These are phyloP conservation scores for Chrysogorgia sp. DNA, from an alignment of 92 coral and sea anemone species.

Conservation along the genomic window DNA sequence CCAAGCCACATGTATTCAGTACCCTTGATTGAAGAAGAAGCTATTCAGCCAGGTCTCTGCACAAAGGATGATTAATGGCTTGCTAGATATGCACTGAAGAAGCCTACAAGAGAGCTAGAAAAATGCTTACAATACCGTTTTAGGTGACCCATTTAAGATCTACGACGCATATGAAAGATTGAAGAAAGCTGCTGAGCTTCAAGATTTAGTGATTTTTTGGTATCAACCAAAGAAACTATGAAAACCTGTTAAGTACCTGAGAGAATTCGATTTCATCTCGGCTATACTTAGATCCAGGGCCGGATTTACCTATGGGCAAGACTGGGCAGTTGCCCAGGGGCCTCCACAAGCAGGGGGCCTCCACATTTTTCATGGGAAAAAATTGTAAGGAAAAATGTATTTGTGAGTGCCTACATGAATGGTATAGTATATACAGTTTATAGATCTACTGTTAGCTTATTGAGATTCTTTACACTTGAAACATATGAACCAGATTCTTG, in stretches of 20 bases:
- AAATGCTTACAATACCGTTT: conserved; percentile 64
- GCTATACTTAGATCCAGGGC: too few relatives aligned
- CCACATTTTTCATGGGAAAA: too few relatives aligned
- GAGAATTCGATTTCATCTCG: conserved; percentile 64
- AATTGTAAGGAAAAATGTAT: too few relatives aligned
- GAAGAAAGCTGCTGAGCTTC: conserved; percentile 39
- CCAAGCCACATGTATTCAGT: too few relatives aligned
- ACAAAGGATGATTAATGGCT: conserved; percentile 26
- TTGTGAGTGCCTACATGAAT: too few relatives aligned
- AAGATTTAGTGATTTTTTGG: conserved; percentile 63
- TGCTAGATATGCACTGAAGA: conserved; percentile 67
- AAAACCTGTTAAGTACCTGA: conserved; percentile 69
- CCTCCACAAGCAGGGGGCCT: too few relatives aligned
- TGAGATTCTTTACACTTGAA: too few relatives aligned
- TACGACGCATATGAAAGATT: conserved; percentile 53
- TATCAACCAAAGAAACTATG: conserved; percentile 74
- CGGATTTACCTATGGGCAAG: too few relatives aligned
- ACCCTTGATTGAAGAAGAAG: conserved; percentile 63
- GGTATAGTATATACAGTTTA: too few relatives aligned
- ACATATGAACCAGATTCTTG: too few relatives aligned
- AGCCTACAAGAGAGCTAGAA: conserved; percentile 69
- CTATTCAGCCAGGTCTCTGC: conserved; percentile 47
- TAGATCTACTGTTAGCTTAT: too few relatives aligned
- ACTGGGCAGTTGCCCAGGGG: too few relatives aligned
- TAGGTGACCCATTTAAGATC: conserved; percentile 64